Evolutionary conservation across 2,797 vertebrate species (phyloP).

Genomic region (Gastrophryne carolinensis): DNA sequence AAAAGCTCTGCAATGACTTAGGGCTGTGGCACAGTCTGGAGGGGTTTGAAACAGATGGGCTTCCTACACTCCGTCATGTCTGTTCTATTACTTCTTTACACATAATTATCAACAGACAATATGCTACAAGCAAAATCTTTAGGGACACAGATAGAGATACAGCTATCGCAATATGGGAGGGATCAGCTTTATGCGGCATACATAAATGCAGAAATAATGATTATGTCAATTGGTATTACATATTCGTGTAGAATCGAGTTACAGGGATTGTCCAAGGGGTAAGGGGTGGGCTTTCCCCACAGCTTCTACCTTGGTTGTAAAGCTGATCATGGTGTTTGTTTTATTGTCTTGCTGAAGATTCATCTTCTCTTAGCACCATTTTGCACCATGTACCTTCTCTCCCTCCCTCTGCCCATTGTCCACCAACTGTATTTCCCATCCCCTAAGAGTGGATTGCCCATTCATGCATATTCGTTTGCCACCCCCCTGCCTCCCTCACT

Average conservation of each 20-base stretch:
- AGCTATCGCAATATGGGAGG: background rate
- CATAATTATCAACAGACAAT: slow-evolving; percentile 47
- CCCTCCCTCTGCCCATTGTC: too few species aligned
- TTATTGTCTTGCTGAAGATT: too few species aligned
- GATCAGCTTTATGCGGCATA: background rate
- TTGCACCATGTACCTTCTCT: too few species aligned
- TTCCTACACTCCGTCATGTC: slow-evolving; percentile 42
- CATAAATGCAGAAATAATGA: background rate
- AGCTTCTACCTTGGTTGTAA: too few species aligned
- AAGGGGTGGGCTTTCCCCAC: too few species aligned
- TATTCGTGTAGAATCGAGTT: background rate
- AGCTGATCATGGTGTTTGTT: too few species aligned
- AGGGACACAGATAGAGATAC: slow-evolving; percentile 18
- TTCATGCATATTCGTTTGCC: too few species aligned
- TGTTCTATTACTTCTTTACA: slow-evolving; percentile 44
- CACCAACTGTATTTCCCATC: too few species aligned
- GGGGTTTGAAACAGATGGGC: slow-evolving; percentile 39
- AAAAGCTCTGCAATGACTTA: slow-evolving; percentile 7
- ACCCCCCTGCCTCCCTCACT: too few species aligned
- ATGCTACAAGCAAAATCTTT: slow-evolving; percentile 46
- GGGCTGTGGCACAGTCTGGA: slow-evolving; percentile 35
- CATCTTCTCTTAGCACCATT: too few species aligned
- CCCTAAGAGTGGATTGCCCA: too few species aligned
- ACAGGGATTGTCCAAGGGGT: too few species aligned
- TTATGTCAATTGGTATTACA: background rate